These are phyloP conservation scores for Atlantisia rogersi DNA, from an alignment of 2,113 vertebrate species.

Conservation along the genomic window DNA sequence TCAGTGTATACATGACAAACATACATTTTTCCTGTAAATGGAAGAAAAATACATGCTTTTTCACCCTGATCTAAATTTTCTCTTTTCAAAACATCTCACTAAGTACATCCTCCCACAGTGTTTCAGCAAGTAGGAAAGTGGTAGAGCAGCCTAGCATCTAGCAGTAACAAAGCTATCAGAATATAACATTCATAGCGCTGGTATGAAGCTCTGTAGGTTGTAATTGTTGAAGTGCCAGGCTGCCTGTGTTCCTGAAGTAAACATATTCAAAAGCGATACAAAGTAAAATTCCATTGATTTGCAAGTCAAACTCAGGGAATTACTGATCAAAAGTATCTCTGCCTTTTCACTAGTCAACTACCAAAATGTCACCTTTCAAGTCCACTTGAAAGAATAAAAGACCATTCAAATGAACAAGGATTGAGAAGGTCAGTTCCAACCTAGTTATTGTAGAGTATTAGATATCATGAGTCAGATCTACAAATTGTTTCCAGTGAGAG, in stretches of 20 bases:
- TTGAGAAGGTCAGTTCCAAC: not conserved
- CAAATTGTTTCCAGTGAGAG: not conserved
- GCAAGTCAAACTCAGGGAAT: not conserved
- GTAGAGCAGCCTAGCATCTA: conserved; percentile 31
- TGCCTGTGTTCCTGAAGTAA: conserved; percentile 20
- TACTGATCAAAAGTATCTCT: not conserved
- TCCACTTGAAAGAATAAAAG: not conserved
- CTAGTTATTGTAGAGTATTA: not conserved
- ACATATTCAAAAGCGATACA: not conserved
- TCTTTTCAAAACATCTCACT: conserved; percentile 34
- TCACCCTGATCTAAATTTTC: conserved; percentile 27
- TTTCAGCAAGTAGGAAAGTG: conserved; percentile 25
- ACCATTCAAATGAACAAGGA: not conserved
- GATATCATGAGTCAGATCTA: not conserved
- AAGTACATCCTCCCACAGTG: conserved; percentile 53
- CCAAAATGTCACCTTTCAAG: not conserved
- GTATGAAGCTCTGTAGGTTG: conserved; percentile 30
- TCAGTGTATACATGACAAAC: not conserved
- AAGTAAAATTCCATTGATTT: not conserved
- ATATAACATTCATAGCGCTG: not conserved
- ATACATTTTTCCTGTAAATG: not conserved
- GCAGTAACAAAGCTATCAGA: conserved; percentile 16
- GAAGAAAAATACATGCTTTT: not conserved
- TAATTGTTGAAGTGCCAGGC: conserved; percentile 49
- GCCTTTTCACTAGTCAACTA: not conserved